Evolutionary conservation across 2,888 invertebrate species (phyloP).

Genomic region (Xestobium rufovillosum): DNA sequence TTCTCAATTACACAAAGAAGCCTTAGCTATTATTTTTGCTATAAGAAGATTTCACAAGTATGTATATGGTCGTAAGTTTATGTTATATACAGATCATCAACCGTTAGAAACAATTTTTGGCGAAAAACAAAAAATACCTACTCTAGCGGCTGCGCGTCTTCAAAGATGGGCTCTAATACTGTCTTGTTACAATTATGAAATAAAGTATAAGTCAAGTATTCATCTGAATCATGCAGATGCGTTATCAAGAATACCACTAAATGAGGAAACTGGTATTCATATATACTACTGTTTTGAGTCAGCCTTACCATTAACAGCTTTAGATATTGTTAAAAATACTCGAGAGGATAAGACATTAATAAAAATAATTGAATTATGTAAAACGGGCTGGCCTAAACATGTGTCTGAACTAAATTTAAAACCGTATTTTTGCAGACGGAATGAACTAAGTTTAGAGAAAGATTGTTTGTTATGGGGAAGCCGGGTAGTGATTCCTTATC

Average conservation of each 20-base stretch:
- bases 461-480: no score
- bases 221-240: constrained; percentile 23
- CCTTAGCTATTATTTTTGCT: constrained; percentile 31
- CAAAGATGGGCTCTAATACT: constrained; percentile 15
- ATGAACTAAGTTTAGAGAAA: no score
- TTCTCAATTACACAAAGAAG: constrained; percentile 30
- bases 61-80: constrained; percentile 31
- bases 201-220: constrained; percentile 19
- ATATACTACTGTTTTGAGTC: no score
- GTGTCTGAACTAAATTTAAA: no score
- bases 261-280: no score
- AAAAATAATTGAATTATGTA: no score
- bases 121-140: constrained; percentile 3
- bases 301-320: no score
- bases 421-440: no score
- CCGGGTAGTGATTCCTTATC: no score
- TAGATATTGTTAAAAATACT: no score
- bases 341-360: no score
- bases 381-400: no score
- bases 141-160: not conserved
- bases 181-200: constrained; percentile 22
- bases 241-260: constrained; percentile 23
- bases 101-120: constrained; percentile 16
- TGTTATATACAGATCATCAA: constrained; percentile 31
- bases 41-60: constrained; percentile 32